phyloP scores from a whole-genome alignment of 2,888 invertebrate species.

The Dorcus parallelipipedus region DNA sequence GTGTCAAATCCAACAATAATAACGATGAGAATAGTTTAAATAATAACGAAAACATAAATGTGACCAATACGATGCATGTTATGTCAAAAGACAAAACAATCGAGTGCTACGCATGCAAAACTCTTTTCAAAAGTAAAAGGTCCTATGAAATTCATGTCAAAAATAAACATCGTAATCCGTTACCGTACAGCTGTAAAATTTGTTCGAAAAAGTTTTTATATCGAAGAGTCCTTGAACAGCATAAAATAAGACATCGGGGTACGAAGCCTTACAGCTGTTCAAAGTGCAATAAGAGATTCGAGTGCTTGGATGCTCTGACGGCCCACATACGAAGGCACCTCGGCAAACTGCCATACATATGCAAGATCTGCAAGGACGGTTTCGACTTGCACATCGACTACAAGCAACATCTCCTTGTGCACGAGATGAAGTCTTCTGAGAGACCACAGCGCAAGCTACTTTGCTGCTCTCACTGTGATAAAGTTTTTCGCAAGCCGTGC shows the following conservation, averaged over 20 bases:
- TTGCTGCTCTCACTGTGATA: constrained; percentile 41
- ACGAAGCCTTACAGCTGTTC: constrained; percentile 44
- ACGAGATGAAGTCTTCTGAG: constrained; percentile 32
- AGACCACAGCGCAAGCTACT: constrained; percentile 29
- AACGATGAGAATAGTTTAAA: constrained; percentile 3
- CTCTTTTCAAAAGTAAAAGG: constrained; percentile 15
- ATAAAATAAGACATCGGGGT: constrained; percentile 44
- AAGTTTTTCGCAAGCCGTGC: constrained; percentile 42
- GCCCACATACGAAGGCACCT: constrained; percentile 42
- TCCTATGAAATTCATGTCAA: constrained; percentile 18
- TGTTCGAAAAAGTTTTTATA: constrained; percentile 37
- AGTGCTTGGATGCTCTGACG: constrained; percentile 38
- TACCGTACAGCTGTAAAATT: constrained; percentile 38
- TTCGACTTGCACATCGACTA: constrained; percentile 36
- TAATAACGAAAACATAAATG: constrained; percentile 8
- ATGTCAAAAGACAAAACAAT: constrained; percentile 14
- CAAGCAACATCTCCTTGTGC: constrained; percentile 36
- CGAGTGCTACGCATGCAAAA: constrained; percentile 19
- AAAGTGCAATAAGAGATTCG: constrained; percentile 31
- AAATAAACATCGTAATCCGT: constrained; percentile 17
- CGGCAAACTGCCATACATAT: constrained; percentile 43
- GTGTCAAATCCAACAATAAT: constrained; percentile 1
- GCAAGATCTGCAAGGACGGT: constrained; percentile 39
- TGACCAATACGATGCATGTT: constrained; percentile 8
- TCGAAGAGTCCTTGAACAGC: constrained; percentile 36